Evolutionary conservation across 1,140 invertebrate species (phyloP).

Genomic region (Anoplophora glabripennis): DNA sequence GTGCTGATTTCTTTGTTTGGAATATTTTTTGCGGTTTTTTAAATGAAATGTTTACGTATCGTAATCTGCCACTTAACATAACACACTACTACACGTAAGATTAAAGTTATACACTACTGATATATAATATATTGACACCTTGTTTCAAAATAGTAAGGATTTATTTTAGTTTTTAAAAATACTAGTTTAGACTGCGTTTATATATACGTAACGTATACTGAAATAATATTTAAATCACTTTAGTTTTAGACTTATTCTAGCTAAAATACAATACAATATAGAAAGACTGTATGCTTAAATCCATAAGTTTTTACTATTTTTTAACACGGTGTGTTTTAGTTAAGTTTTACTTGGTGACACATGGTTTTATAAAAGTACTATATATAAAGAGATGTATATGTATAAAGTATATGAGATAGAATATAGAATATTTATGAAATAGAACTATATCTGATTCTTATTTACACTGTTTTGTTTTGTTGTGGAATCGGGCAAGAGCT

Average conservation of each 20-base stretch:
- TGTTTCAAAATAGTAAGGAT: constrained; percentile 32
- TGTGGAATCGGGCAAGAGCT: constrained; percentile 6
- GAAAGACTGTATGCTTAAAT: constrained; percentile 46
- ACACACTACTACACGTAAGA: constrained; percentile 42
- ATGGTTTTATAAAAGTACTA: constrained; percentile 47
- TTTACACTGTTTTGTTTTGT: constrained; percentile 17
- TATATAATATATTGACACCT: constrained; percentile 19
- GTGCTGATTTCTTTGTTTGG: constrained; percentile 39
- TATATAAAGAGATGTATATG: constrained; percentile 45
- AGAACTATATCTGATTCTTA: constrained; percentile 41
- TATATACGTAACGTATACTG: constrained; percentile 29
- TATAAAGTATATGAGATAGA: constrained; percentile 48
- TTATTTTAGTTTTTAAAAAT: constrained; percentile 36
- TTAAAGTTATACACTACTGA: constrained; percentile 44
- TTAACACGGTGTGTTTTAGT: constrained; percentile 38
- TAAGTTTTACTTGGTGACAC: constrained; percentile 47
- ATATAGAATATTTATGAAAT: constrained; percentile 47
- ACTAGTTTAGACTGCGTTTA: constrained; percentile 32
- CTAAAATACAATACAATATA: constrained; percentile 40
- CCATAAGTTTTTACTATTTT: constrained; percentile 40
- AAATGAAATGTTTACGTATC: constrained; percentile 20
- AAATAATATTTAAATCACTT: constrained; percentile 34
- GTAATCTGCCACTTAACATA: constrained; percentile 43
- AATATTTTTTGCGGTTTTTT: constrained; percentile 45
- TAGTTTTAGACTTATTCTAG: constrained; percentile 37